Evolutionary conservation across 2,888 invertebrate genomes (phyloP).

Genomic region (Hirtodrosophila trivittata): DNA sequence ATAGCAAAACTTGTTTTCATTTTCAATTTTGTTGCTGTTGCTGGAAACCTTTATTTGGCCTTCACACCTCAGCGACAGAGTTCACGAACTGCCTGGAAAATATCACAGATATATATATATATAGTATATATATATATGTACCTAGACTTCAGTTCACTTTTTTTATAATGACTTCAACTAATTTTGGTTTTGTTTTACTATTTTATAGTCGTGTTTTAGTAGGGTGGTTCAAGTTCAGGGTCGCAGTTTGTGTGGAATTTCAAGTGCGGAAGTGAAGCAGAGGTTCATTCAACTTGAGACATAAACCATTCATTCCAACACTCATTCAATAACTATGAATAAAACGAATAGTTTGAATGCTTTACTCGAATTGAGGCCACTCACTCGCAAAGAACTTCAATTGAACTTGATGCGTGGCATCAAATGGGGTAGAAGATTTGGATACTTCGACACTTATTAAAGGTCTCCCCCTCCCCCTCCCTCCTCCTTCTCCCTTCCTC

Average conservation of each 20-base stretch:
- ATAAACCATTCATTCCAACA: conserved; percentile 9
- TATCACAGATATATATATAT: too few relatives aligned
- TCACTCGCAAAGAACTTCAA: too few relatives aligned
- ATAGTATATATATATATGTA: too few relatives aligned
- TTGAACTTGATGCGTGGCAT: too few relatives aligned
- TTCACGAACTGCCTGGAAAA: conserved; percentile 62
- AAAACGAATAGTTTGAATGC: too few relatives aligned
- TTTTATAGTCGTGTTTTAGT: too few relatives aligned
- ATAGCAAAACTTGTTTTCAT: conserved; percentile 47
- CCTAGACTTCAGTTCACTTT: conserved; percentile 14
- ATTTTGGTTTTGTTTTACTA: conserved; percentile 17
- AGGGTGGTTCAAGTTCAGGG: conserved; percentile 69
- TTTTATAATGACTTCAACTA: conserved; percentile 61
- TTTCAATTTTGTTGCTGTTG: conserved; percentile 20
- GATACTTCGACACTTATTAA: too few relatives aligned
- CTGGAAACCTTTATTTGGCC: conserved; percentile 53
- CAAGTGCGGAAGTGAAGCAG: conserved; percentile 50
- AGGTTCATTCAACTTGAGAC: conserved; percentile 63
- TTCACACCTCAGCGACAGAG: conserved; percentile 72
- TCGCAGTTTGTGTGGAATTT: conserved; percentile 17
- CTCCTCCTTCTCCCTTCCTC: too few relatives aligned
- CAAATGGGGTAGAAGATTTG: too few relatives aligned
- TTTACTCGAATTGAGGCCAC: too few relatives aligned
- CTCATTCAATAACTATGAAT: too few relatives aligned
- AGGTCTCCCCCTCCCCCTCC: too few relatives aligned